These are phyloP conservation scores for Microctonus hyperodae DNA, from an alignment of 2,888 invertebrate genomes.

Conservation along the genomic window DNA sequence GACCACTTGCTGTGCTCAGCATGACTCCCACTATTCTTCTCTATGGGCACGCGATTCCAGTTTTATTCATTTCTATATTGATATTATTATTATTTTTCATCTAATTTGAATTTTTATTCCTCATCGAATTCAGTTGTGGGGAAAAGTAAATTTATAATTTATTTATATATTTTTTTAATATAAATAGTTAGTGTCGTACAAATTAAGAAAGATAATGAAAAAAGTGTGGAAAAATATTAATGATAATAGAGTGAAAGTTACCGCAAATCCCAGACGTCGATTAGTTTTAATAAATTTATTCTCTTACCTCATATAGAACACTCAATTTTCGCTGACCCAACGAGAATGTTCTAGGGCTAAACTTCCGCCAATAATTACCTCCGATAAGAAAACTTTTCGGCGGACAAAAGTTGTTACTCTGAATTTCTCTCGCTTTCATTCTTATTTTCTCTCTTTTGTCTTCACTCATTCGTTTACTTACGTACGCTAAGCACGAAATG, in stretches of 20 bases:
- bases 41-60: slow-evolving; percentile 32
- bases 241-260: neutral
- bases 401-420: slow-evolving; percentile 39
- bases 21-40: slow-evolving; percentile 49
- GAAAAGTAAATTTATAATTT: neutral
- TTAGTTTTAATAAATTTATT: slow-evolving; percentile 27
- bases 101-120: neutral
- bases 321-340: slow-evolving; percentile 30
- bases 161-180: too few species aligned
- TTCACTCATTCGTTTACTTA: slow-evolving; percentile 31
- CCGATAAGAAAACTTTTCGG: slow-evolving; percentile 41
- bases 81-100: slow-evolving; percentile 19
- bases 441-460: slow-evolving; percentile 17
- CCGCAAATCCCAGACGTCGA: slow-evolving; percentile 18
- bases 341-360: slow-evolving; percentile 27
- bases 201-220: neutral
- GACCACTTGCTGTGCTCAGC: slow-evolving; percentile 58
- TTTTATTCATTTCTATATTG: slow-evolving; percentile 24
- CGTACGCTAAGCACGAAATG: slow-evolving; percentile 30
- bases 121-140: slow-evolving; percentile 13
- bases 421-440: neutral
- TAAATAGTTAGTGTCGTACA: neutral
- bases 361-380: slow-evolving; percentile 42
- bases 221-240: neutral
- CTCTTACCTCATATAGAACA: slow-evolving; percentile 10